Evolutionary conservation across 2,888 invertebrate genomes (phyloP).

Genomic region (Meteorus colon): DNA sequence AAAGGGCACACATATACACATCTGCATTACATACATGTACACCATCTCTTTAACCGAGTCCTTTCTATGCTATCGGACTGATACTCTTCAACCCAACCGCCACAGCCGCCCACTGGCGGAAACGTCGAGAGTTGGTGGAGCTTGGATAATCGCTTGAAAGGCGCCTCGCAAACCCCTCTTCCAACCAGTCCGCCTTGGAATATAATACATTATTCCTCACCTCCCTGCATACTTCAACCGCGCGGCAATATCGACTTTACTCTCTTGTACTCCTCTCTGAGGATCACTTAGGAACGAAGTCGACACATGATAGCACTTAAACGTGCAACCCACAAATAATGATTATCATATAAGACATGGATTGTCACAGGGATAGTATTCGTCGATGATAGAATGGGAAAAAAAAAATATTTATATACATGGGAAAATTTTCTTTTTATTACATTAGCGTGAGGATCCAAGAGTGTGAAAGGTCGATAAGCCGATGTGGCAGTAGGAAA

Average conservation of each 20-base stretch:
- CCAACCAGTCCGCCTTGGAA: slow-evolving; percentile 6
- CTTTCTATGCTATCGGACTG: slow-evolving; percentile 2
- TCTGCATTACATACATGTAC: background rate
- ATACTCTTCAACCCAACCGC: background rate
- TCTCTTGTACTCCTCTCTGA: background rate
- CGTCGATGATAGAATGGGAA: background rate
- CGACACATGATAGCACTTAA: slow-evolving; percentile 19
- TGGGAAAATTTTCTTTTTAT: background rate
- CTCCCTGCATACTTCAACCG: slow-evolving; percentile 2
- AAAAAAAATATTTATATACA: slow-evolving; percentile 20
- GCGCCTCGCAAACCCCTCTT: background rate
- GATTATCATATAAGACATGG: slow-evolving; percentile 16
- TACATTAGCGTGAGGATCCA: slow-evolving; percentile 9
- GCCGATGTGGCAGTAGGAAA: slow-evolving; percentile 31
- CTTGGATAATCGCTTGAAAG: slow-evolving; percentile 29
- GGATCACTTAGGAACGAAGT: slow-evolving; percentile 23
- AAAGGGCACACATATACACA: background rate
- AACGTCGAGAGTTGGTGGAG: slow-evolving; percentile 15
- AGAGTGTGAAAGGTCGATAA: slow-evolving; percentile 31
- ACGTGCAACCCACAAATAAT: slow-evolving; percentile 11
- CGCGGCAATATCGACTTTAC: slow-evolving; percentile 23
- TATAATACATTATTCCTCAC: slow-evolving; percentile 34
- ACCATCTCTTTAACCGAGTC: background rate
- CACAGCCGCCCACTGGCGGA: background rate
- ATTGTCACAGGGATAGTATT: slow-evolving; percentile 9